A percentile compares a stretch with the other conserved stretches of the same genome.
phyloP scores from a whole-genome alignment of 2,797 vertebrate species.

The Paramormyrops hopkinsi region DNA sequence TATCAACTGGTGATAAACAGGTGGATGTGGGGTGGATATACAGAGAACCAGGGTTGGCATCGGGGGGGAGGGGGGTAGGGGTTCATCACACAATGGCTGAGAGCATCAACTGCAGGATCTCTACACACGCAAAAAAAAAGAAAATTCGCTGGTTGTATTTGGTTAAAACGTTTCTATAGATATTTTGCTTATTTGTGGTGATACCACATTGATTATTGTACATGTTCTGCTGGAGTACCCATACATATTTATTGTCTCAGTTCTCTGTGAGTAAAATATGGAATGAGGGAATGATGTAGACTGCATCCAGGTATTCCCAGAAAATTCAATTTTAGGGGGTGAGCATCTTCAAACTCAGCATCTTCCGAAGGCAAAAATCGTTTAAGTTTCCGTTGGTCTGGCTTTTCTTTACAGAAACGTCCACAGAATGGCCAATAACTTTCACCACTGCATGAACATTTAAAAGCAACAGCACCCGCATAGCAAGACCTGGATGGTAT shows the following conservation, averaged over 20 bases:
- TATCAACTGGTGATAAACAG: background rate
- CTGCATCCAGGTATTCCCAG: background rate
- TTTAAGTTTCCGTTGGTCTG: background rate
- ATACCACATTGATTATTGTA: background rate
- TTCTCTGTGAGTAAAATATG: background rate
- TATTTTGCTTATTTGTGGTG: background rate
- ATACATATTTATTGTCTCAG: background rate
- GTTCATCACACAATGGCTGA: background rate
- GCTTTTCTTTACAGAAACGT: background rate
- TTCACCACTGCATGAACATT: background rate
- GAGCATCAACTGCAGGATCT: background rate
- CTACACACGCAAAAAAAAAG: background rate
- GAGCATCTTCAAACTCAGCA: background rate
- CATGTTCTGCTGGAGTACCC: background rate
- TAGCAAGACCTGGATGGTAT: background rate
- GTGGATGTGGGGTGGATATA: background rate
- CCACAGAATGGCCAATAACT: background rate
- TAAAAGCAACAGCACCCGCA: background rate
- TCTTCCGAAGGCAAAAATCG: background rate
- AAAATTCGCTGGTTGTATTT: background rate
- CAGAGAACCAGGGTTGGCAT: background rate
- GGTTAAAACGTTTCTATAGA: background rate
- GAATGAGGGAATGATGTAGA: background rate
- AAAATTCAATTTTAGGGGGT: background rate
- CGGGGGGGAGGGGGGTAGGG: background rate